Base-by-base conservation (phyloP, 2,888 invertebrate species). In the Cheilosia grossa region DNA sequence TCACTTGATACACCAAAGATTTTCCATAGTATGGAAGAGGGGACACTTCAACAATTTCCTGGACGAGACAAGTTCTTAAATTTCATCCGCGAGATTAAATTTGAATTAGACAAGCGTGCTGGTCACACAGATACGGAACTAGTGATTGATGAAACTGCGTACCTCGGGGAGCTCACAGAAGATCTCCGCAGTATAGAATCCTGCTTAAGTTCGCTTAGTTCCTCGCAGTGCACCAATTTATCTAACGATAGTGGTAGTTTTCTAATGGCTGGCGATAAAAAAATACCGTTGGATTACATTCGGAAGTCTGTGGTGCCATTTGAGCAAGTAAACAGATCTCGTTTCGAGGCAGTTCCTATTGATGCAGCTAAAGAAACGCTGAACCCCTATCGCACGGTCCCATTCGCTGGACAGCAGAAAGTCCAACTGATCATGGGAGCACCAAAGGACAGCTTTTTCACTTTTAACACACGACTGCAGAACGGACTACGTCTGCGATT, bases 231-330 rank as follows among this genome's bases (percentile, higher is more conserved):
- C 64, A 92, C 92, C 1, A 91, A 92, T 87, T 89, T 92, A 0
- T 89, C 91, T 0, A 89, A 90, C 30, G 92, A 92, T 75, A 92
- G 92, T 61, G 92, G 92, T 13, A 92, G 92, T 61, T 92, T 88
- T 40, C 54, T 92, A 2, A 87, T 91, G 30, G 89, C 90, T 42
- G 90, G 89, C 1, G 89, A 89, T 40, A 90, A 89, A 1, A 91
- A 92, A 85, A 87, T 92, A 27, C 92, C 92, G 0, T 77, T 91
- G 27, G 91, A 91, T 63, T 92, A 90, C 40, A 89, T 92, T 56
- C 90, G 91, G 1, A 92, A 91, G 53, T 90, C 91, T 0, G 37
- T 91, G 37, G 91, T 92, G 3, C 92, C 92, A 0, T 92, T 92
- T 78, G 91, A 91, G 63, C 91, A 91, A 75, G 87, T 91, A 67